A percentile compares a stretch with the other conserved stretches of the same genome.
Conservation (phyloP, 2,888 invertebrate genomes). For the Limenitis camilla region DNA sequence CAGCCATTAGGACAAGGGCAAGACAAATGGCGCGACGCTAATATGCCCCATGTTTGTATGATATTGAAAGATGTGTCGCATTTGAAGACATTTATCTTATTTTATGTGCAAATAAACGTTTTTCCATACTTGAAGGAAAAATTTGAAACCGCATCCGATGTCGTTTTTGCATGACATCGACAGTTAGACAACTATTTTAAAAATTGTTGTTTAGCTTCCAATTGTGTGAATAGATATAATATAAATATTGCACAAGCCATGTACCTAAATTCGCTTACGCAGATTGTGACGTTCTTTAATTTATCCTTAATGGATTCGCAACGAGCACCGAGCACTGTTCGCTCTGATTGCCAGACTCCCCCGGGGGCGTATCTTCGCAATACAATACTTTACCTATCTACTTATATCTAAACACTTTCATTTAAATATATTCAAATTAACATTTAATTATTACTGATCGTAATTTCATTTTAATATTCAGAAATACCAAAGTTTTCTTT, state of each 20-base stretch:
- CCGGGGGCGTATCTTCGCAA: constrained; percentile 34
- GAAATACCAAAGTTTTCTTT: too few relatives aligned
- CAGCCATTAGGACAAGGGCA: constrained; percentile 35
- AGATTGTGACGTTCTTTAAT: constrained; percentile 58
- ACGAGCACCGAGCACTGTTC: constrained; percentile 56
- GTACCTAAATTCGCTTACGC: constrained; percentile 45
- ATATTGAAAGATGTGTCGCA: constrained; percentile 17
- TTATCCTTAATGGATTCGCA: constrained; percentile 64
- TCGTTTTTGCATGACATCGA: too few relatives aligned
- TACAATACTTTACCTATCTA: constrained; percentile 27
- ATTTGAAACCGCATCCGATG: too few relatives aligned
- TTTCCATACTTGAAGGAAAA: neutral
- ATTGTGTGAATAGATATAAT: constrained; percentile 20
- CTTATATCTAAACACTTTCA: constrained; percentile 18
- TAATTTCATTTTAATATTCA: neutral
- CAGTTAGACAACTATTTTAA: too few relatives aligned
- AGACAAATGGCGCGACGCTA: constrained; percentile 33
- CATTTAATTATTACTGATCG: constrained; percentile 1
- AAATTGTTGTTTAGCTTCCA: neutral
- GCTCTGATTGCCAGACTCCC: constrained; percentile 66
- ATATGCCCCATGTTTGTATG: constrained; percentile 19
- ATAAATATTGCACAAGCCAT: constrained; percentile 23
- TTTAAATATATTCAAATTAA: constrained; percentile 12
- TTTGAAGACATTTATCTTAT: constrained; percentile 7
- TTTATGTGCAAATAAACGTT: neutral